Base-by-base conservation (phyloP, 1,140 invertebrate genomes). In the Pseudobourletiella spinata region DNA sequence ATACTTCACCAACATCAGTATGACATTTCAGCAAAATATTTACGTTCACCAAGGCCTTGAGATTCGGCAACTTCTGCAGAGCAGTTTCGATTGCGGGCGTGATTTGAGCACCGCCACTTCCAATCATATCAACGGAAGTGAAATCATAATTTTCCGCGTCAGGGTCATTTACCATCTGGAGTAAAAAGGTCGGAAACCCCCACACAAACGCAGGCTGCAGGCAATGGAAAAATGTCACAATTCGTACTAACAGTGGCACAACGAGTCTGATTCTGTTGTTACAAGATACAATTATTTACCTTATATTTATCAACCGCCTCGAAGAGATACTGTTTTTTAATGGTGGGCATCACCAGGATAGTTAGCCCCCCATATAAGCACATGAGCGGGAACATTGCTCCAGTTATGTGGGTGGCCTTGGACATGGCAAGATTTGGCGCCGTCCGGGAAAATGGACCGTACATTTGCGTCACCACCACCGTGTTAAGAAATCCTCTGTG, bases 381-480 rank as follows among this genome's bases (percentile, higher is more conserved):
- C 11, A 26, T n/a, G 39, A 57, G n/a, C 15, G 59, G 44, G n/a
- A 42, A 28, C 2, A 61, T 28, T 6, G 14, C 18, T 2, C 59
- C 59, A 8, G 42, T 18, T 20, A 65, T 43, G 24, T 68, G 66
- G 2, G 66, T 62, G 6, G 54, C 58, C 44, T 46, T 56, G 22
- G 28, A 42, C 6, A 67, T 32, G 16, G 35, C 8, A 1, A 67
- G 22, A 42, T 55, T 59, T 29, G 54, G 30, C 14, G 46, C 28
- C 4, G 11, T 18, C n/a, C 32, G 4, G 14, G 1, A 3, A 6
- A 42, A 20, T n/a, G 16, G 6, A 32, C 11, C 1, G 24, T 25
- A 2, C 1, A 1, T 3, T 2, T 15, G 6, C 42, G 20, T n/a
- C 15, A 20, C 43, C 1, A 54, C 2, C 2, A 43, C 1, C 2